Conservation (phyloP, 2,113 vertebrate species). For the Puntigrus tetrazona region DNA sequence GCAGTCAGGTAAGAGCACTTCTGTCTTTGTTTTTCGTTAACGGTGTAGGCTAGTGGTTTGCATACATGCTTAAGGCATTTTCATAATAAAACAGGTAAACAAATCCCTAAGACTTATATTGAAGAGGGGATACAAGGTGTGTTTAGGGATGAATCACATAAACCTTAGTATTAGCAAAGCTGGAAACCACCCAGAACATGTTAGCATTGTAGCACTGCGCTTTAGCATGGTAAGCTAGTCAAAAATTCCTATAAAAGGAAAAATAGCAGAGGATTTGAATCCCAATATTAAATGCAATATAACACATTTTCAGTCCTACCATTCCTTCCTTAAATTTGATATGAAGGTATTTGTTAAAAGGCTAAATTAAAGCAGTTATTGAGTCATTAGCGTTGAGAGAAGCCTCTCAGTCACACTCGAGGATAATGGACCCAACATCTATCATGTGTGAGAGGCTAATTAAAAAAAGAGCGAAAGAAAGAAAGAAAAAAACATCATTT, state of each 20-base stretch:
- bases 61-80: not conserved
- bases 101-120: not conserved
- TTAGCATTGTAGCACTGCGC: not conserved
- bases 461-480: constrained; percentile 72
- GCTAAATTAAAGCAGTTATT: constrained; percentile 69
- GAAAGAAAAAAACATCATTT: constrained; percentile 47
- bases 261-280: not conserved
- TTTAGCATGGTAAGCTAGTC: not conserved
- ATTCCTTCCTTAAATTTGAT: constrained; percentile 55
- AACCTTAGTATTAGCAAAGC: not conserved
- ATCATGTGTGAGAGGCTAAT: constrained; percentile 83
- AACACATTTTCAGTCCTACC: not conserved
- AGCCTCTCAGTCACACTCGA: constrained; percentile 81
- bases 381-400: constrained; percentile 81
- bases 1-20: constrained; percentile 85
- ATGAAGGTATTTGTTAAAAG: constrained; percentile 63
- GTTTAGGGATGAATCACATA: not conserved
- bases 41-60: not conserved
- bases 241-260: not conserved
- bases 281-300: not conserved
- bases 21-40: constrained; percentile 2
- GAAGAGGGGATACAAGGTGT: not conserved
- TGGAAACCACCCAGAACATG: not conserved
- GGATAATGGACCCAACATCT: constrained; percentile 87
- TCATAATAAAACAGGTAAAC: not conserved